These are phyloP conservation scores for Coilia nasus DNA, from an alignment of 2,797 vertebrate genomes.

Conservation along the genomic window DNA sequence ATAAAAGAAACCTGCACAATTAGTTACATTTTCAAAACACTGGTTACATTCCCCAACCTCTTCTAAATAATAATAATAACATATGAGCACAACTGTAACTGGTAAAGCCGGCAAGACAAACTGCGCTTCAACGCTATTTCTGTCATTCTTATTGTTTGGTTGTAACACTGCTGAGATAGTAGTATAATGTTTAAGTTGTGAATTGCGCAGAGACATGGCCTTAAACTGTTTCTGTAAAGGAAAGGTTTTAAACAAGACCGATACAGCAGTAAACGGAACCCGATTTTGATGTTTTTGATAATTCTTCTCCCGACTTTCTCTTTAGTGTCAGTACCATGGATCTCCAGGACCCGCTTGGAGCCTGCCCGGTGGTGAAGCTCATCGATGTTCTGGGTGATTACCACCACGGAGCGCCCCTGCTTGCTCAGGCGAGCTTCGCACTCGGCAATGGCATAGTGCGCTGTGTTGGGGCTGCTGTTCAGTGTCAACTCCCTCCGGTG, in stretches of 20 bases:
- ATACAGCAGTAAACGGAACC: not conserved
- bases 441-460: conserved; percentile 86
- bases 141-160: too few relatives aligned
- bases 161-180: too few relatives aligned
- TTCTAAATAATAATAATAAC: too few relatives aligned
- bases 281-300: not conserved
- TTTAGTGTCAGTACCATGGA: conserved; percentile 84
- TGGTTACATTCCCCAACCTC: too few relatives aligned
- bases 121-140: too few relatives aligned
- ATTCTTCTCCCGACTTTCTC: too few relatives aligned
- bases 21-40: too few relatives aligned
- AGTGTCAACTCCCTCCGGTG: conserved; percentile 86
- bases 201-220: not conserved
- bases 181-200: too few relatives aligned
- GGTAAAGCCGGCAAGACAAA: too few relatives aligned
- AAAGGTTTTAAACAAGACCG: not conserved
- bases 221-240: not conserved
- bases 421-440: conserved; percentile 85
- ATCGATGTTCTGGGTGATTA: conserved; percentile 95
- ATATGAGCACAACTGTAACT: too few relatives aligned
- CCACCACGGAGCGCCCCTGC: conserved; percentile 84
- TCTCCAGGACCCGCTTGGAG: conserved; percentile 86
- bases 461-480: conserved; percentile 82
- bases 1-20: too few relatives aligned
- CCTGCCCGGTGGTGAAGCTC: conserved; percentile 91